Percentiles rank a stretch among this genome's conserved stretches.
phyloP scores from a whole-genome alignment of 1,140 invertebrate species.

The Ladona fulva region DNA sequence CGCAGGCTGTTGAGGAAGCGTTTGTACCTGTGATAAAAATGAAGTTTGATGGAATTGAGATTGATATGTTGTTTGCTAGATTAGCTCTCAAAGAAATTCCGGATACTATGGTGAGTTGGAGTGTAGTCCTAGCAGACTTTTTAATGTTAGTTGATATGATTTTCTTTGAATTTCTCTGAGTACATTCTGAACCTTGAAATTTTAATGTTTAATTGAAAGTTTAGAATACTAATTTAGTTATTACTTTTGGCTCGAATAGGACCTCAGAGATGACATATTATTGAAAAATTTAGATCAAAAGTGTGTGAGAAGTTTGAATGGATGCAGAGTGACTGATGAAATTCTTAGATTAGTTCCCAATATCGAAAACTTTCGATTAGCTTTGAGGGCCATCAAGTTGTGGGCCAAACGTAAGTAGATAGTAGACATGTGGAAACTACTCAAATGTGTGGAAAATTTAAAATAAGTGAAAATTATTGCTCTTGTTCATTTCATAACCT shows the following conservation, averaged over 20 bases:
- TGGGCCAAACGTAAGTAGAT: conserved; percentile 93
- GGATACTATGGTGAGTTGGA: conserved; percentile 43
- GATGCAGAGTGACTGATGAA: conserved; percentile 96
- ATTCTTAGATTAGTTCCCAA: conserved; percentile 93
- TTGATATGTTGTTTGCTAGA: conserved; percentile 95
- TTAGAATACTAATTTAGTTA: not conserved
- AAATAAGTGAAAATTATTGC: not conserved
- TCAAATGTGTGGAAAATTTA: not conserved
- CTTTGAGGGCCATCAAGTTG: conserved; percentile 90
- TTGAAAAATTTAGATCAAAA: conserved; percentile 94
- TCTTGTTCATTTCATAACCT: too few species aligned
- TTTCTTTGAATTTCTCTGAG: not conserved
- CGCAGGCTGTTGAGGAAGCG: conserved; percentile 88
- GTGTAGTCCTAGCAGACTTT: not conserved
- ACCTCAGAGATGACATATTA: conserved; percentile 82
- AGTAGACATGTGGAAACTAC: not conserved
- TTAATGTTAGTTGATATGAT: conserved; percentile 13
- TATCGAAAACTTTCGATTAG: conserved; percentile 86
- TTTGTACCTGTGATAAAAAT: conserved; percentile 99
- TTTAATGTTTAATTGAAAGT: conserved; percentile 10
- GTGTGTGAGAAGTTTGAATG: conserved; percentile 94
- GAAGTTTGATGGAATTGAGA: conserved; percentile 97
- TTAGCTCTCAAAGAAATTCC: conserved; percentile 89
- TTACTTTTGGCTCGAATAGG: conserved; percentile 37
- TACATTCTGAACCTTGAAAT: not conserved